A percentile compares a stretch with the other conserved stretches of the same genome.
phyloP scores from a whole-genome alignment of 2,797 vertebrate genomes.

The Poecilia gillii region DNA sequence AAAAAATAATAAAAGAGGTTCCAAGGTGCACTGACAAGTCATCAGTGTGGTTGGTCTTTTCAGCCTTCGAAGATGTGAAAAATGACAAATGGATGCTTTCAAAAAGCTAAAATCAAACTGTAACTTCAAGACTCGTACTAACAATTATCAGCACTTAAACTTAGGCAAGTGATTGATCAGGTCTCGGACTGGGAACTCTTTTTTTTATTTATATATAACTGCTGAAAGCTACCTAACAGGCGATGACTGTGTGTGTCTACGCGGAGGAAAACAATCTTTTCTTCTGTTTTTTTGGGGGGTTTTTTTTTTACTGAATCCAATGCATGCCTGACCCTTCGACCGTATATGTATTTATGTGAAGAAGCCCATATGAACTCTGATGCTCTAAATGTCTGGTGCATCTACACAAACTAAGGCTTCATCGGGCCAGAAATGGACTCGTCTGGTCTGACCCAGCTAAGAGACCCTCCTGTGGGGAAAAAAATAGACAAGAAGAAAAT shows the following conservation, averaged over 20 bases:
- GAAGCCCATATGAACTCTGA: slow-evolving; percentile 57
- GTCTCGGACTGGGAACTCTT: slow-evolving; percentile 50
- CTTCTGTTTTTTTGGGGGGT: slow-evolving; percentile 57
- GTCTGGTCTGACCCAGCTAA: slow-evolving; percentile 41
- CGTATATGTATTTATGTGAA: slow-evolving; percentile 59
- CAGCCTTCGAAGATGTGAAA: slow-evolving; percentile 56
- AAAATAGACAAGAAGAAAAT: slow-evolving; percentile 25
- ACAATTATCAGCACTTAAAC: slow-evolving; percentile 73
- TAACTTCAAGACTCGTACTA: slow-evolving; percentile 64
- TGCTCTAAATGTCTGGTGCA: slow-evolving; percentile 44
- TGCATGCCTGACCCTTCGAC: slow-evolving; percentile 73
- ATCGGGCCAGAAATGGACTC: slow-evolving; percentile 46
- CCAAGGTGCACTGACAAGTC: slow-evolving; percentile 42
- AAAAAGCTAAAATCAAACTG: slow-evolving; percentile 54
- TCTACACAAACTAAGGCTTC: slow-evolving; percentile 48
- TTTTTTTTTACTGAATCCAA: slow-evolving; percentile 63
- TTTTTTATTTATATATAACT: slow-evolving; percentile 35
- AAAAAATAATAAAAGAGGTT: slow-evolving; percentile 26
- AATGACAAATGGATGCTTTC: slow-evolving; percentile 48
- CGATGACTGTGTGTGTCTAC: slow-evolving; percentile 49
- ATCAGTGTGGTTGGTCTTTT: slow-evolving; percentile 44
- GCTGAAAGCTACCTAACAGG: slow-evolving; percentile 54
- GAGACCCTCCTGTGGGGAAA: slow-evolving; percentile 50
- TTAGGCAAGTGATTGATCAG: slow-evolving; percentile 46
- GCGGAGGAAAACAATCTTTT: slow-evolving; percentile 63